These are phyloP conservation scores for Siniperca knerii DNA, from an alignment of 2,113 vertebrate genomes.

Conservation along the genomic window DNA sequence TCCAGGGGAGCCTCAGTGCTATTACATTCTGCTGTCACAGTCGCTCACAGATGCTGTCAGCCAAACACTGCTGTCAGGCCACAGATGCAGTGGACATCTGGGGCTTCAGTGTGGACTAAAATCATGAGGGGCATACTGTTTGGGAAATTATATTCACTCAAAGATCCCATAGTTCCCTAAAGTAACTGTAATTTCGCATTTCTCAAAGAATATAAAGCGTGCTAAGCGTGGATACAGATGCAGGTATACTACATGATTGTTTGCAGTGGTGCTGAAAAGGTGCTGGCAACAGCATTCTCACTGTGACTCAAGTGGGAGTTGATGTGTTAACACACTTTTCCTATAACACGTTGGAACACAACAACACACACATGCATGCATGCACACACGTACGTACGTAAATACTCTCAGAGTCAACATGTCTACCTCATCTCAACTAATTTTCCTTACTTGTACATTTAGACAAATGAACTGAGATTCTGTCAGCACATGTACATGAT, in stretches of 20 bases:
- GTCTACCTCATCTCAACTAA: not conserved
- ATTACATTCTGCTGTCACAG: constrained; percentile 80
- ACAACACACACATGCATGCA: not conserved
- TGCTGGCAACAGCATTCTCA: constrained; percentile 62
- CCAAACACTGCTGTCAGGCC: constrained; percentile 70
- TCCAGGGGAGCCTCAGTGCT: constrained; percentile 68
- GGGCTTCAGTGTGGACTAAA: constrained; percentile 41
- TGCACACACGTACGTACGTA: not conserved
- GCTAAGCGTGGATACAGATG: constrained; percentile 8
- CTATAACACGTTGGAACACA: constrained; percentile 41
- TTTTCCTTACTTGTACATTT: constrained; percentile 18
- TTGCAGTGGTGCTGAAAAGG: constrained; percentile 55
- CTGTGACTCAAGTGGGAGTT: constrained; percentile 50
- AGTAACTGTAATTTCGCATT: constrained; percentile 35
- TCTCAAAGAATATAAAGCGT: constrained; percentile 22
- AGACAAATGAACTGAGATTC: constrained; percentile 27
- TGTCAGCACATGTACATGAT: constrained; percentile 22
- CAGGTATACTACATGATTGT: constrained; percentile 44
- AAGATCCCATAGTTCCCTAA: constrained; percentile 28
- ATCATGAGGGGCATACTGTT: constrained; percentile 54
- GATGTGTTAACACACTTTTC: constrained; percentile 66
- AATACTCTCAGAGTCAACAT: not conserved
- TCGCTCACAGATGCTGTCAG: constrained; percentile 78
- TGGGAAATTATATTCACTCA: constrained; percentile 51
- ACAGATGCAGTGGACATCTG: constrained; percentile 73